Percentiles rank a stretch among this genome's conserved stretches.
Evolutionary conservation across 2,113 vertebrate species (phyloP).

Genomic region (Varanus komodoensis): DNA sequence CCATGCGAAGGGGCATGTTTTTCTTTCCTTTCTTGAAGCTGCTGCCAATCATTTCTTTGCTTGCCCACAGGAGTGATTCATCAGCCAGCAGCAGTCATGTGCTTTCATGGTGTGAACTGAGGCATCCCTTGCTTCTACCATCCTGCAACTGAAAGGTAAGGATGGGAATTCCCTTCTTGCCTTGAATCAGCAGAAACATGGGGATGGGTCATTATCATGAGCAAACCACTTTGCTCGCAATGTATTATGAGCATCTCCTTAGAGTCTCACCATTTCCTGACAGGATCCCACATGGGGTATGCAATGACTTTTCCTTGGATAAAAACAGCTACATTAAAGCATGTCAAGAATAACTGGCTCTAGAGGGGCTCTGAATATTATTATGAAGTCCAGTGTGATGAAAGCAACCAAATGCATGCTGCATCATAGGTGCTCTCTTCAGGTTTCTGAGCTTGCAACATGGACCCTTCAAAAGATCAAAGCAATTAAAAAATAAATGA

Average conservation of each 20-base stretch:
- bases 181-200: neutral
- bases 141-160: neutral
- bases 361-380: neutral
- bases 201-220: neutral
- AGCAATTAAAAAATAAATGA: constrained; percentile 67
- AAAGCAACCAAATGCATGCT: constrained; percentile 35
- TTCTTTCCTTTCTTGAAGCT: neutral
- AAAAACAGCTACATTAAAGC: constrained; percentile 28
- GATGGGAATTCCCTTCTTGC: neutral
- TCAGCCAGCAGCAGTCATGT: neutral
- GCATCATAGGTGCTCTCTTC: neutral
- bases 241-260: neutral
- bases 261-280: neutral
- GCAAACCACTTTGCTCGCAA: neutral
- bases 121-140: too few species aligned
- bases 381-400: constrained; percentile 32
- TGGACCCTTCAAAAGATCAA: constrained; percentile 60
- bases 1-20: neutral
- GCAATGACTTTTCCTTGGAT: constrained; percentile 21
- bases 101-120: neutral
- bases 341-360: neutral
- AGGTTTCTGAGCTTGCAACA: constrained; percentile 40
- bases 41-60: neutral
- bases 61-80: neutral
- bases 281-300: neutral